A percentile compares a stretch with the other conserved stretches of the same genome.
Conservation (phyloP, 2,888 invertebrate genomes). For the Microdon myrmicae region DNA sequence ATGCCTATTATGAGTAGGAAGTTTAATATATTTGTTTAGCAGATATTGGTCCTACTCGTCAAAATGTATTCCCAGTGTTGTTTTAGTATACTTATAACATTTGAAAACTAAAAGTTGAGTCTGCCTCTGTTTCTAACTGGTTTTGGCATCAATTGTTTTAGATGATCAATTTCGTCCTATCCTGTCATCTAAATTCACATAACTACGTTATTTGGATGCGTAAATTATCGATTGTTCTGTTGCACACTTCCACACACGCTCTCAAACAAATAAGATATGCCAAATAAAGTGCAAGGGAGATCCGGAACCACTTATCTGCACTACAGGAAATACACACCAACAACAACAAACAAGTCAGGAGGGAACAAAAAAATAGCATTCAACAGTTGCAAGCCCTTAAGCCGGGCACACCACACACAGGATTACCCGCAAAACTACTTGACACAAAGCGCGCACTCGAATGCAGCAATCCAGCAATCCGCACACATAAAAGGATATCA, state of each 20-base stretch:
- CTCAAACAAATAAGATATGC: conserved; percentile 1
- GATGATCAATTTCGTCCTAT: no score
- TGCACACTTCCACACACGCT: not conserved
- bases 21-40: no score
- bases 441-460: conserved; percentile 45
- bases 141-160: no score
- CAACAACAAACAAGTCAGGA: not conserved
- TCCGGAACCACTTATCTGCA: conserved; percentile 16
- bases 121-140: no score
- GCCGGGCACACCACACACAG: conserved; percentile 7
- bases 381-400: conserved; percentile 38
- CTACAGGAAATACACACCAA: conserved; percentile 19
- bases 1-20: no score
- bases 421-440: conserved; percentile 50
- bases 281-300: conserved; percentile 23
- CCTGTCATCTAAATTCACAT: no score
- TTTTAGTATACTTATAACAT: no score
- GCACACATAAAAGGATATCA: conserved; percentile 47
- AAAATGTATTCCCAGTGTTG: no score
- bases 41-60: no score
- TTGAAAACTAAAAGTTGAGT: no score
- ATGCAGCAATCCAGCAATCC: no score
- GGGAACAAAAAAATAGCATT: conserved; percentile 15
- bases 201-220: no score
- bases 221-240: conserved; percentile 19